Conservation (phyloP, 2,113 vertebrate genomes). For the Barbus barbus region DNA sequence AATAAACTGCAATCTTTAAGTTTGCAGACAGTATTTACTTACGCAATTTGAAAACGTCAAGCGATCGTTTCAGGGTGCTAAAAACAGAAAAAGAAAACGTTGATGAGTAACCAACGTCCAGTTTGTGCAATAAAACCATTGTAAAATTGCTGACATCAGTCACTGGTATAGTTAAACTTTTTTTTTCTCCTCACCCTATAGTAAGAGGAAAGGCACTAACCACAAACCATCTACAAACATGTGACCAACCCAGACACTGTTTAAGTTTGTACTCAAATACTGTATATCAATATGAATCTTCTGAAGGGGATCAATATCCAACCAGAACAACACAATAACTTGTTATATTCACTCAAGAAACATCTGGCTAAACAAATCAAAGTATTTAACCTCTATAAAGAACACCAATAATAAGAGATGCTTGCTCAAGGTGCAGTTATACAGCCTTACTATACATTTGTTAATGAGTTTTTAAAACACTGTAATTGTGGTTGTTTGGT, state of each 20-base stretch:
- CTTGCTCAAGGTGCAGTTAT: not conserved
- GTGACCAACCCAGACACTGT: not conserved
- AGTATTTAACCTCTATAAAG: not conserved
- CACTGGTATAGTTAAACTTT: not conserved
- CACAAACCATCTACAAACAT: constrained; percentile 17
- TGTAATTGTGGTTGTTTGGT: not conserved
- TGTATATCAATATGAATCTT: not conserved
- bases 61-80: constrained; percentile 88
- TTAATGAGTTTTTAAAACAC: not conserved
- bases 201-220: not conserved
- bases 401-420: not conserved
- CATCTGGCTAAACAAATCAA: not conserved
- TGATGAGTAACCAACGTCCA: not conserved
- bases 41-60: constrained; percentile 93
- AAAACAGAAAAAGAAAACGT: constrained; percentile 55
- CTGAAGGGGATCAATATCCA: not conserved
- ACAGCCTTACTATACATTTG: not conserved
- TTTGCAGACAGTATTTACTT: constrained; percentile 68
- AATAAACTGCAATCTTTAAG: not conserved
- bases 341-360: not conserved
- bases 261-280: not conserved
- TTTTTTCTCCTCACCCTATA: not conserved
- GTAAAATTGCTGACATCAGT: constrained; percentile 15
- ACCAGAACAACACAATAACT: not conserved
- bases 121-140: not conserved